These are phyloP conservation scores for Brachionus plicatilis DNA, from an alignment of 1,140 invertebrate species.

Conservation along the genomic window DNA sequence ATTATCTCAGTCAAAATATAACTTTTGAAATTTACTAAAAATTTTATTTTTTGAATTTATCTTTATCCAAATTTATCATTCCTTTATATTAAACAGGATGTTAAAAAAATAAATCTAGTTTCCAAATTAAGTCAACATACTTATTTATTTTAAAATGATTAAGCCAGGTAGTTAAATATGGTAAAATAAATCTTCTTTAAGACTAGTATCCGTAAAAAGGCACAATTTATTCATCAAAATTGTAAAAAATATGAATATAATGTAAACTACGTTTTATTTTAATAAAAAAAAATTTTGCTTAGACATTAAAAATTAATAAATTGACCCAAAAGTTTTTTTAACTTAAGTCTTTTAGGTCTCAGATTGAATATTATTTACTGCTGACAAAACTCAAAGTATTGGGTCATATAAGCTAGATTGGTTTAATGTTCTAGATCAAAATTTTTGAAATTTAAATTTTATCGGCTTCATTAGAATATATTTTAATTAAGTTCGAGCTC, in stretches of 20 bases:
- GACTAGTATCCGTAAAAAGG: too few species aligned
- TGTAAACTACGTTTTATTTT: too few species aligned
- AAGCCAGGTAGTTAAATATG: too few species aligned
- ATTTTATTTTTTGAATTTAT: too few species aligned
- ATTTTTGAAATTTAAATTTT: background rate
- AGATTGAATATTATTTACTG: background rate
- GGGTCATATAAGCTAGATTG: background rate
- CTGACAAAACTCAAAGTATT: background rate
- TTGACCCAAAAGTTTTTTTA: background rate
- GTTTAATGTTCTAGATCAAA: background rate
- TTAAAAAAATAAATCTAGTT: too few species aligned
- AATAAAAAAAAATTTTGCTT: too few species aligned
- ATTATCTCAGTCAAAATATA: background rate
- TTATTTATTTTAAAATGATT: too few species aligned
- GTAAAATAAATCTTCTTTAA: too few species aligned
- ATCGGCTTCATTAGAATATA: background rate
- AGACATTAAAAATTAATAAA: background rate
- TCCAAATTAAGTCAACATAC: too few species aligned
- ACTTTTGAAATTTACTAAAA: background rate
- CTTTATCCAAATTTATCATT: background rate
- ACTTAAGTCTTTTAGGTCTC: background rate
- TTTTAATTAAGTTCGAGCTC: background rate
- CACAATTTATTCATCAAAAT: too few species aligned
- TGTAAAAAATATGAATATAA: too few species aligned
- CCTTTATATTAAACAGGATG: too few species aligned